Evolutionary conservation across 2,888 invertebrate species (phyloP).

Genomic region (Oscheius sp.): DNA sequence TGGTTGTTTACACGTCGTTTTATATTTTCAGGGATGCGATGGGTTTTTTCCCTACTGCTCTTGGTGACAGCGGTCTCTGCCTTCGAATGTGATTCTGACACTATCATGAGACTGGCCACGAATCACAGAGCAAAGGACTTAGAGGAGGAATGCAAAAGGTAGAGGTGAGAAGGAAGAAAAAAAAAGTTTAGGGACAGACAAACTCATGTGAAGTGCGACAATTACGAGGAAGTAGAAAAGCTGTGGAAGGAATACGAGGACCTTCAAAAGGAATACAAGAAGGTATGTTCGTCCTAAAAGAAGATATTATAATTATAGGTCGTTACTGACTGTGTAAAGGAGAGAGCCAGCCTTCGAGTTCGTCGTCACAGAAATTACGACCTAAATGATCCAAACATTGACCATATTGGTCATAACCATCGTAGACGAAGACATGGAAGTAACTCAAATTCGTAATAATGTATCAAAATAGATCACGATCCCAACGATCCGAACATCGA

Average conservation of each 20-base stretch:
- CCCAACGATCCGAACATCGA: slow-evolving; percentile 47
- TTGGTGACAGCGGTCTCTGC: neutral
- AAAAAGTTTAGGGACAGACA: slow-evolving; percentile 23
- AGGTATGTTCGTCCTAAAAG: slow-evolving; percentile 17
- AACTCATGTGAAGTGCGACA: slow-evolving; percentile 30
- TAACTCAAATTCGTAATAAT: neutral
- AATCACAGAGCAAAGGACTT: slow-evolving; percentile 53
- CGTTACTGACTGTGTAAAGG: slow-evolving; percentile 9
- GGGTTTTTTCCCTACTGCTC: slow-evolving; percentile 3
- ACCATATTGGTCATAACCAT: slow-evolving; percentile 47
- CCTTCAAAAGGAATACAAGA: slow-evolving; percentile 44
- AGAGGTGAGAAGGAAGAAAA: slow-evolving; percentile 14
- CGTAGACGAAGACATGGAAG: neutral
- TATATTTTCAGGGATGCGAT: slow-evolving; percentile 6
- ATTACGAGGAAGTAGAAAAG: slow-evolving; percentile 43
- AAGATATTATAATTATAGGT: slow-evolving; percentile 7
- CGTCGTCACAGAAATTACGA: slow-evolving; percentile 29
- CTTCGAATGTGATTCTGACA: slow-evolving; percentile 46
- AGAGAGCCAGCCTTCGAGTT: neutral
- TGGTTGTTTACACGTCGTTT: neutral
- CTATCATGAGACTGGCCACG: slow-evolving; percentile 53
- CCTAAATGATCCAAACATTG: slow-evolving; percentile 43
- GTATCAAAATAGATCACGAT: slow-evolving; percentile 35
- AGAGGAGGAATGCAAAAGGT: slow-evolving; percentile 49
- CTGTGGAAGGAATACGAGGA: slow-evolving; percentile 51